These are phyloP conservation scores for Leptinotarsa lineolata DNA, from an alignment of 1,140 invertebrate genomes.

Conservation along the genomic window DNA sequence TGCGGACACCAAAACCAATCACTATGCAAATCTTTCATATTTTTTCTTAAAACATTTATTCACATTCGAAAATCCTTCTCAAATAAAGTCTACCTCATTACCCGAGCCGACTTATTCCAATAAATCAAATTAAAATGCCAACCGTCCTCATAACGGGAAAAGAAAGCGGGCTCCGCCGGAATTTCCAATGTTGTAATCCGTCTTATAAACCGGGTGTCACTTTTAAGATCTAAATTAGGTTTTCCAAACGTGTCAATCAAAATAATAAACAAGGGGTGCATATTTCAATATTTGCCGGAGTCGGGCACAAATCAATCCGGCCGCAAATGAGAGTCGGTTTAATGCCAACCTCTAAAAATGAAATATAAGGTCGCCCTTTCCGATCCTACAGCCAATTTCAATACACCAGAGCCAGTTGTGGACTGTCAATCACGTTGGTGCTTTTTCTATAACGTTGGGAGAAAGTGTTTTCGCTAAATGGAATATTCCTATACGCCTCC, in stretches of 20 bases:
- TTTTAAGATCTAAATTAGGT: constrained; percentile 42
- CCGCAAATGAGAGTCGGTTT: constrained; percentile 34
- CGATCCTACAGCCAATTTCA: constrained; percentile 1
- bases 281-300: constrained; percentile 53
- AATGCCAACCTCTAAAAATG: constrained; percentile 34
- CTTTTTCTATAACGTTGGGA: not conserved
- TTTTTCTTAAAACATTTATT: too few species aligned
- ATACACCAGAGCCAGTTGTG: constrained; percentile 9
- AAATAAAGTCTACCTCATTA: not conserved
- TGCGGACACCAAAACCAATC: too few species aligned
- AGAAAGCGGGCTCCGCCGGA: not conserved
- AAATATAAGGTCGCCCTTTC: constrained; percentile 25
- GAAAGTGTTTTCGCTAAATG: not conserved
- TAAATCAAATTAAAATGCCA: constrained; percentile 14
- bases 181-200: constrained; percentile 26
- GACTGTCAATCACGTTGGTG: constrained; percentile 7
- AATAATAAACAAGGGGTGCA: constrained; percentile 55
- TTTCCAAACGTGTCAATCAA: constrained; percentile 51
- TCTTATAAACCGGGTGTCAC: constrained; percentile 28
- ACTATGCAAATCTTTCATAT: too few species aligned
- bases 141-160: constrained; percentile 10
- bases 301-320: constrained; percentile 45
- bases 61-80: too few species aligned
- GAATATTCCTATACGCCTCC: too few species aligned
- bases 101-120: not conserved